Percentiles rank a stretch among this genome's conserved stretches.
phyloP scores from a whole-genome alignment of 2,888 invertebrate species.

The Sepiola atlantica region DNA sequence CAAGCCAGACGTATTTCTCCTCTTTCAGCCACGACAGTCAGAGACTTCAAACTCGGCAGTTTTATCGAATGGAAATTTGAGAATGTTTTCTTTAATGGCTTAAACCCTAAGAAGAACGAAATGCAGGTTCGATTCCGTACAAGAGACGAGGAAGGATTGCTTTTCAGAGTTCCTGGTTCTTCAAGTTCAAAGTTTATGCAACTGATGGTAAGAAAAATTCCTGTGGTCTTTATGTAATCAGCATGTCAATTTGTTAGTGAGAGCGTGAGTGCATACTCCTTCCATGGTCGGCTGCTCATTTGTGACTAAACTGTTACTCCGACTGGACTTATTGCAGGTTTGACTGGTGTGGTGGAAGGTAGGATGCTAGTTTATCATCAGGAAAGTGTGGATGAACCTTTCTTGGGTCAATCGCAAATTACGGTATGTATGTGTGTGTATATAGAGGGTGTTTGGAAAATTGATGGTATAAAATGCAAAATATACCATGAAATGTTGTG shows the following conservation, averaged over 20 bases:
- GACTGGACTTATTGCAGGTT: slow-evolving; percentile 41
- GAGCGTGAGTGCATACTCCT: no score
- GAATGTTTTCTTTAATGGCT: slow-evolving; percentile 60
- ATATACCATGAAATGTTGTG: no score
- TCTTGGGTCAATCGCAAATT: no score
- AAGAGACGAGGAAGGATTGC: slow-evolving; percentile 91
- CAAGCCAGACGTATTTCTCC: not conserved
- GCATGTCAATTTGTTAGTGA: no score
- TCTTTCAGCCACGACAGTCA: slow-evolving; percentile 67
- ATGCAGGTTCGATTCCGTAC: slow-evolving; percentile 95
- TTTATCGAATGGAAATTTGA: slow-evolving; percentile 96
- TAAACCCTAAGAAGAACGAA: slow-evolving; percentile 76
- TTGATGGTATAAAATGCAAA: no score
- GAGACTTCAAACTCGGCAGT: slow-evolving; percentile 91
- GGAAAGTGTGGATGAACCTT: no score
- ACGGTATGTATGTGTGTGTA: no score
- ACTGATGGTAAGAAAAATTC: slow-evolving; percentile 79
- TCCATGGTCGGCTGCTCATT: no score
- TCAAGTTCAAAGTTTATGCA: slow-evolving; percentile 84
- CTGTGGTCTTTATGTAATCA: no score
- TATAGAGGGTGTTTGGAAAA: no score
- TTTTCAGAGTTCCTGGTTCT: slow-evolving; percentile 83
- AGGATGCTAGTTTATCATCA: no score
- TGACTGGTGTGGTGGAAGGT: slow-evolving; percentile 14
- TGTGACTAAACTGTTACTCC: not conserved